A percentile compares a stretch with the other conserved stretches of the same genome.
Conservation (phyloP, 2,888 invertebrate genomes). For the Eupithecia centaureata region DNA sequence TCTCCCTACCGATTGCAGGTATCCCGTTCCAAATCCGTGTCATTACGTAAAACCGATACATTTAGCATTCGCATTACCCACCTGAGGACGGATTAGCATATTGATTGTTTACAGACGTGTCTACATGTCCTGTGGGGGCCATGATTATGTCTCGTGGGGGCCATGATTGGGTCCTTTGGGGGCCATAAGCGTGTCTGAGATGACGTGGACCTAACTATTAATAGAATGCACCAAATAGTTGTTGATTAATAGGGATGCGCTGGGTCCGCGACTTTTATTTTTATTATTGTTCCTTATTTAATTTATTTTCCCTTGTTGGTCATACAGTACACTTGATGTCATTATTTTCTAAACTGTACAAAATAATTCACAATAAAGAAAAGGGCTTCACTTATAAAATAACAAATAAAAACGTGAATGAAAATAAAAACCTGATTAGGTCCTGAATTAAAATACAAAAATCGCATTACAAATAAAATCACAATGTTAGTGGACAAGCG, state of each 20-base stretch:
- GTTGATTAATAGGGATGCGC: too few species aligned
- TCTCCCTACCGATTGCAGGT: background rate
- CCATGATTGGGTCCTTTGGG: background rate
- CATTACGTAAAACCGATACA: conserved; percentile 39
- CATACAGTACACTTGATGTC: too few species aligned
- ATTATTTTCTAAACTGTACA: too few species aligned
- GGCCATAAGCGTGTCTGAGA: background rate
- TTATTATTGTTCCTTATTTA: too few species aligned
- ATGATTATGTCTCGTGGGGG: background rate
- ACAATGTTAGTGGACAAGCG: background rate
- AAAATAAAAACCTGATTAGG: too few species aligned
- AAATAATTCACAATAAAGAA: too few species aligned
- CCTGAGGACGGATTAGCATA: conserved; percentile 69
- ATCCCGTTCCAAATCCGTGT: conserved; percentile 27
- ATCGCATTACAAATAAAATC: too few species aligned
- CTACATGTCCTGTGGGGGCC: conserved; percentile 8
- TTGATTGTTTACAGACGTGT: conserved; percentile 67
- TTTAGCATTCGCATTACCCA: conserved; percentile 46
- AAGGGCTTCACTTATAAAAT: too few species aligned
- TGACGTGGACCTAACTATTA: background rate
- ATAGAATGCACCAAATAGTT: background rate
- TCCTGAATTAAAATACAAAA: too few species aligned
- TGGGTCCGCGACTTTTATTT: too few species aligned
- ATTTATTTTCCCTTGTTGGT: too few species aligned
- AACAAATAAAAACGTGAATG: too few species aligned